Base-by-base conservation (phyloP, 2,888 invertebrate genomes). In the Alitta virens region DNA sequence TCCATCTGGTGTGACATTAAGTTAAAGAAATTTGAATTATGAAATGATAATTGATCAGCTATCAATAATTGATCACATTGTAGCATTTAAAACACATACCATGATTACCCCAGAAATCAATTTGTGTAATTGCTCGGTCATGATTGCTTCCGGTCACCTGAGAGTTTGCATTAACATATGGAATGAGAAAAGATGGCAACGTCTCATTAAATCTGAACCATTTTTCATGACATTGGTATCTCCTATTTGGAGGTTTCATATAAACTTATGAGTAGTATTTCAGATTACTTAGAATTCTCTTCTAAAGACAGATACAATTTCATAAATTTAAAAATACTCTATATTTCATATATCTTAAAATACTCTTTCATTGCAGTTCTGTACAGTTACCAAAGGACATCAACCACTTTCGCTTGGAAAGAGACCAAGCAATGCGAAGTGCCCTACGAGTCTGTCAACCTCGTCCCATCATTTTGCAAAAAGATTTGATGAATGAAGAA, bases 371-470 rank as follows among this genome's bases (percentile, higher is more conserved):
- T 69, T 68, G 27, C 71, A 81, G 80, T 59, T 79, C 81, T 27
- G 76, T 81, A 1, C 75, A 78, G 3, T 57, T 81, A 16, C 81
- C 82, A 18, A 78, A 76, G 66, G 77, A 77, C 68, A 69, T 71
- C 18, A 67, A 68, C 14, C 72, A 79, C 65, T 81, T 77, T 58
- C 69, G 69, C 26, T 68, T 66, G 52, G 78, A 80, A 63, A 72
- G 81, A 51, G 74, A 72, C 46, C 59, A 74, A 18, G 69, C 76
- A 25, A 71, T 81, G 25, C 72, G 78, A 49, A 71, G 78, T 49
- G 69, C 72, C 2, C 62, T 78, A 3, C 63, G 80, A 77, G 80
- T 82, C n/a, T 75, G 77, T 64, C 77, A 79, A 56, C 77, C 79
- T 2, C 73, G 74, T 63, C 75, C 76, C 9, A 65, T 80, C 43